Conservation (phyloP, 92 coral and sea anemone genomes). For the Zoanthus sociatus region DNA sequence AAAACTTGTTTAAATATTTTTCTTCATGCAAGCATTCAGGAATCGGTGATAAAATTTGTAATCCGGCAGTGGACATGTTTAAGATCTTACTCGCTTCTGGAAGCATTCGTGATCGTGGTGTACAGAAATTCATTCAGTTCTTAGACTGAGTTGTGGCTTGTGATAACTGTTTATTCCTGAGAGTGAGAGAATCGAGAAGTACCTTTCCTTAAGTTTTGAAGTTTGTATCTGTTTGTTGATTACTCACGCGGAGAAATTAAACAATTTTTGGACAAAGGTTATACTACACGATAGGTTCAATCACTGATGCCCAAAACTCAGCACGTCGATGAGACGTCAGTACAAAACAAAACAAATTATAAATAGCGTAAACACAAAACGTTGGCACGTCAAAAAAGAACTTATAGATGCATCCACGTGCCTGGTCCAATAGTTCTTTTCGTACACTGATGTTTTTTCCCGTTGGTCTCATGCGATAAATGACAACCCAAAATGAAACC, state of each 20-base stretch:
- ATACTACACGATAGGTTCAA: background rate
- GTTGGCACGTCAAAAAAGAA: background rate
- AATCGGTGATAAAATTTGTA: constrained; percentile 29
- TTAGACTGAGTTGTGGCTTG: background rate
- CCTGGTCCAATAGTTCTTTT: background rate
- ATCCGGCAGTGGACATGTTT: constrained; percentile 20
- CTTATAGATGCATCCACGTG: background rate
- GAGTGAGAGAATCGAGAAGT: constrained; percentile 20
- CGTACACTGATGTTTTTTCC: background rate
- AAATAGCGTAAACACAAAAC: background rate
- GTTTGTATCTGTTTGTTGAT: background rate
- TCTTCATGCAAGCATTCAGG: constrained; percentile 48
- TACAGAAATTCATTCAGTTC: background rate
- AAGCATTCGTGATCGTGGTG: constrained; percentile 19
- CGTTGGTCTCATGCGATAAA: background rate
- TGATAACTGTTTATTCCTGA: background rate
- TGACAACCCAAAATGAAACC: background rate
- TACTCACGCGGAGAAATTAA: constrained; percentile 37
- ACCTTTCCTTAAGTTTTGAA: background rate
- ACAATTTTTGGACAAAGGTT: constrained; percentile 22
- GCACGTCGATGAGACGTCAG: constrained; percentile 17
- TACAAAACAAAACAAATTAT: constrained; percentile 16
- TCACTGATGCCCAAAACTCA: background rate
- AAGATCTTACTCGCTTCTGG: constrained; percentile 2
- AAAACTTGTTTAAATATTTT: constrained; percentile 26